Base-by-base conservation (phyloP, 2,113 vertebrate species). In the Tachycineta bicolor region DNA sequence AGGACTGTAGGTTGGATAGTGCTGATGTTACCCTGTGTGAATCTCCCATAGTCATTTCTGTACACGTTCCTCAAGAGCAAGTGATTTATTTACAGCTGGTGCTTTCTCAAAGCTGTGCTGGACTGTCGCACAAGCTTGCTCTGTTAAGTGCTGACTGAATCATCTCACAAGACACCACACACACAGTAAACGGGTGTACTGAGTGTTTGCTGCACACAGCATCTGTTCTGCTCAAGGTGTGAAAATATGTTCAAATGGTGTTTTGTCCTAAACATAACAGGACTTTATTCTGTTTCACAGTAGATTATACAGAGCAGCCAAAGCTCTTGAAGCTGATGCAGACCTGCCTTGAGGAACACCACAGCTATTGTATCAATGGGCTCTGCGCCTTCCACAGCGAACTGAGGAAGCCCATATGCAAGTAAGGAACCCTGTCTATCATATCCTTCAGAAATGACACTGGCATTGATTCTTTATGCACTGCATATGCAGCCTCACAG, bases 281-380 rank as follows among this genome's bases (percentile, higher is more conserved):
- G 56, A 23, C 24, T 87, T 63, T 62, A 53, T 28, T 24, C 14
- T 19, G 12, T 90, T 93, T 86, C 14, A 18, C 94, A 97, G 96
- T 59, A 64, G 94, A 97, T 56, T 91, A 93, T 55, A 67, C 58
- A 37, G 97, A 97, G 83, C 96, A 80, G 60, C 92, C 93, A 4
- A 86, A 96, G 83, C 96, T 97, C 62, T 62, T 98, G 96, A 98
- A 97, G 95, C 95, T 98, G 34, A 97, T 97, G 79, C 98, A 97
- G 52, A 91, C 94, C 63, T 98, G 98, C 70, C 95, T 98, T 19
- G 97, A 98, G 74, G 97, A 98, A 3, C 98, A 98, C 43, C 55
- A 98, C 29, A 98, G 96, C 87, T 98, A 98, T 39, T 98, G 98
- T 50, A 98, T 98, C 89, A 98, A 98, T 2, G 98, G 98, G 19